phyloP scores from a whole-genome alignment of 2,113 vertebrate genomes.

The Channa maculata region DNA sequence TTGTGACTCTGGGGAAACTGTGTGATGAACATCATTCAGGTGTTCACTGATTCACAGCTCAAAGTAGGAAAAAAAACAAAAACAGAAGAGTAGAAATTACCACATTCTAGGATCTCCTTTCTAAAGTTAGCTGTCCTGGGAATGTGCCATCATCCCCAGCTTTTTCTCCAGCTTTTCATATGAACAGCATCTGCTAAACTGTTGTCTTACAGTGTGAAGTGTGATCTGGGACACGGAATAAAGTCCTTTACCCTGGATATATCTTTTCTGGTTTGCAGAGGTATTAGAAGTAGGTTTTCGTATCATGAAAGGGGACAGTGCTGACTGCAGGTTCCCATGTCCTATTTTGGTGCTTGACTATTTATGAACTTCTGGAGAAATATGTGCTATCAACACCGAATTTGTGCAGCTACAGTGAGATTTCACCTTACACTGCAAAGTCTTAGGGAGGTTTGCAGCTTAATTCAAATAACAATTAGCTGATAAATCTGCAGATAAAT shows the following conservation, averaged over 20 bases:
- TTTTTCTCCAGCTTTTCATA: neutral
- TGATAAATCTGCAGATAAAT: too few species aligned
- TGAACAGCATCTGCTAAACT: neutral
- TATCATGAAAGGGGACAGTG: constrained; percentile 58
- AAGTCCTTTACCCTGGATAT: constrained; percentile 21
- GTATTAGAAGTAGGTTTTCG: constrained; percentile 34
- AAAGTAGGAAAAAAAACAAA: too few species aligned
- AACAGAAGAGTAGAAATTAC: too few species aligned
- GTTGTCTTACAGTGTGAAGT: constrained; percentile 8
- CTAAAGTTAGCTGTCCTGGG: too few species aligned
- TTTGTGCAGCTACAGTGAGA: constrained; percentile 35
- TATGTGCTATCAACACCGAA: constrained; percentile 15
- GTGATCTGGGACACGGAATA: constrained; percentile 31
- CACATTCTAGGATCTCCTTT: too few species aligned
- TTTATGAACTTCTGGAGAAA: constrained; percentile 53
- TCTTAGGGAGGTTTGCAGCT: constrained; percentile 2
- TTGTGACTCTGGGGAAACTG: neutral
- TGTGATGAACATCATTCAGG: too few species aligned
- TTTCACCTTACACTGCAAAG: constrained; percentile 22
- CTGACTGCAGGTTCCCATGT: constrained; percentile 57
- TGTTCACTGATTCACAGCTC: too few species aligned
- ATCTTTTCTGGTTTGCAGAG: constrained; percentile 19
- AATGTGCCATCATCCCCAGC: too few species aligned
- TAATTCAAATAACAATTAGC: too few species aligned
- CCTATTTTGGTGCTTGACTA: constrained; percentile 62